Evolutionary conservation across 2,797 vertebrate genomes (phyloP), one percentile per base, ranked within the genome.

Genomic region (Urosaurus nigricauda): DNA sequence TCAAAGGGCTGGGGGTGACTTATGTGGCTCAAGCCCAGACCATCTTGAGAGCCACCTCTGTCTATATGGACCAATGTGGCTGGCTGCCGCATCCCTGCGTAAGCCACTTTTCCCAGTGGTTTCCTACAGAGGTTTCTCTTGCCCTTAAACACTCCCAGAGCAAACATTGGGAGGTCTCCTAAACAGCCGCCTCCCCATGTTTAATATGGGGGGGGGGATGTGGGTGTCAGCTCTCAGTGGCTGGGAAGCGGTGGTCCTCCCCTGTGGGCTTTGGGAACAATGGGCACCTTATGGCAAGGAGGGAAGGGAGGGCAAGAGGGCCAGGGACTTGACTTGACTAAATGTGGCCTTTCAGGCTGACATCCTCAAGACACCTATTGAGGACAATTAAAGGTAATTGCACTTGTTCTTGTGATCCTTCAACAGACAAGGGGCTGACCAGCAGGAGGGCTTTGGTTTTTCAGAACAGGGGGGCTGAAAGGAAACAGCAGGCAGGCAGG

Each of bases 351-450:
- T 95, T 95, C 93, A 91, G 81, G 93, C 78, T 87, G 88, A 93
- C 94, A 93, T 93, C 95, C 93, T 93, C 86, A 13, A 89, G 80
- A 90, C 92, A 93, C 89, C 89, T 93, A 95, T 95, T 95, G 94
- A 95, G 93, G 95, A 95, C 93, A 95, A 95, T 96, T 96, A 95
- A 94, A 94, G 93, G 94, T 91, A 96, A 96, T 96, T 96, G 94
- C 90, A 86, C 93, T 93, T 93, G 92, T 94, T 96, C 92, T 91
- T 37, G 26, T 56, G 0, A 89, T 80, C 89, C 80, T 91, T 89
- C 80, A 0, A 11, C 87, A 87, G 78, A 87, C 89, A 89, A 90
- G 85, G 89, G 90, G 53, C 0, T 0, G 84, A 74, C 74, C 73
- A 37, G 84, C 90, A 92, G 87, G 90, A 75, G 92, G n/a, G 19